Evolutionary conservation across 2,888 invertebrate species (phyloP), one percentile per base, ranked within the genome.

Genomic region (Brenthis ino): DNA sequence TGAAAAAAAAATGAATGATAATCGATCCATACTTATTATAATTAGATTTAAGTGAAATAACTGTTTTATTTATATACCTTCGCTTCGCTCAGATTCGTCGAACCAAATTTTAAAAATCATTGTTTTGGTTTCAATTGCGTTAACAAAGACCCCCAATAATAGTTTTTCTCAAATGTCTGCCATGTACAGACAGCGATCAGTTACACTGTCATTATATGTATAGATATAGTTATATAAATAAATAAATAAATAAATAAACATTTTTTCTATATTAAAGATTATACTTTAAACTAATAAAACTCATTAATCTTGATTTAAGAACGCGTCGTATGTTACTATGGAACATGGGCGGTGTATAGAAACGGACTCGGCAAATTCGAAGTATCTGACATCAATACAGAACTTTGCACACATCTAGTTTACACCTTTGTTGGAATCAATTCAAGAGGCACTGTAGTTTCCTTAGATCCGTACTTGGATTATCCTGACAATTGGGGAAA

Each of bases 271-370:
- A 28, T 28, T 28, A 4, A 28, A 28, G 28, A 24, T 24, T 24
- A 13, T 64, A 33, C 33, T n/a, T 11, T 20, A 37, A 14, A 28
- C 13, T 64, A 16, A 20, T 43, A 64, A 64, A 47, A 13, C n/a
- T 56, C 12, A 14, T 3, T 65, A n/a, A 13, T 66, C 20, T 55
- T 12, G 14, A 16, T 65, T 67, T n/a, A 78, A 96, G 95, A 94
- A 73, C 87, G 93, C 72, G 87, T 96, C 0, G 92, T 96, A 0
- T 97, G 97, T 77, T 97, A 97, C 84, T 95, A 94, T 74, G 96
- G 96, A 2, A 95, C 95, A 12, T 97, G 97, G 97, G 94, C 97
- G 0, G 94, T 94, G 0, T 96, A 96, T 78, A 93, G 97, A 47
- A 83, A 81, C 0, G 94, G 94, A 0, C 80, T 87, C 57, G 97